These are phyloP conservation scores for Podarcis raffonei DNA, from an alignment of 2,113 vertebrate genomes.

Conservation along the genomic window DNA sequence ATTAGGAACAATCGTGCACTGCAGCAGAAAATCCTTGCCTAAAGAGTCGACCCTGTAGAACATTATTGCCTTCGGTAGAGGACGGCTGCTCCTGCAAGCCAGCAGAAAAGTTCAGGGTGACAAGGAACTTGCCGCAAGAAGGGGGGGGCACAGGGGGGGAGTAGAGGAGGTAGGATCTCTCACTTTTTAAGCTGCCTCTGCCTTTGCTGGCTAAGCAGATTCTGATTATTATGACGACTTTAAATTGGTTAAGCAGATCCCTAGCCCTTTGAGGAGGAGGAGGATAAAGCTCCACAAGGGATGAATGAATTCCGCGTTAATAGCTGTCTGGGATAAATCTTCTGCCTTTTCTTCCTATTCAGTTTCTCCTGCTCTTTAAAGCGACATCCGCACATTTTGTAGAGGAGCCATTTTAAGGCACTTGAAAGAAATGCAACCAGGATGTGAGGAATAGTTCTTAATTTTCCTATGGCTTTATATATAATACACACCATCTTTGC, in stretches of 20 bases:
- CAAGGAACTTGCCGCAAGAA: neutral
- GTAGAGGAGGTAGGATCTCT: neutral
- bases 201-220: conserved; percentile 59
- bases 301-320: conserved; percentile 48
- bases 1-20: conserved; percentile 49
- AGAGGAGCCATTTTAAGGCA: conserved; percentile 48
- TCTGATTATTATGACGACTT: conserved; percentile 51
- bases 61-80: conserved; percentile 41
- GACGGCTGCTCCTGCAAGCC: conserved; percentile 15
- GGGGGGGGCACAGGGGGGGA: neutral
- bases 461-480: too few species aligned
- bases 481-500: too few species aligned
- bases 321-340: conserved; percentile 14
- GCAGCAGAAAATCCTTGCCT: conserved; percentile 59
- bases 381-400: conserved; percentile 22
- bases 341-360: conserved; percentile 3
- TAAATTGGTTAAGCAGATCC: conserved; percentile 44
- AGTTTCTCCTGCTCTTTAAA: conserved; percentile 2
- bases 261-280: conserved; percentile 14
- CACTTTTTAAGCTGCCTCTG: conserved; percentile 43
- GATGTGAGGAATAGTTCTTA: too few species aligned
- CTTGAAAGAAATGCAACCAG: neutral
- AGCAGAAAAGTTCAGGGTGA: conserved; percentile 49
- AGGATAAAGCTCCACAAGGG: neutral
- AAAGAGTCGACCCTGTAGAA: conserved; percentile 40